Conservation (phyloP, 2,888 invertebrate genomes). For the Adelognathus sp. region DNA sequence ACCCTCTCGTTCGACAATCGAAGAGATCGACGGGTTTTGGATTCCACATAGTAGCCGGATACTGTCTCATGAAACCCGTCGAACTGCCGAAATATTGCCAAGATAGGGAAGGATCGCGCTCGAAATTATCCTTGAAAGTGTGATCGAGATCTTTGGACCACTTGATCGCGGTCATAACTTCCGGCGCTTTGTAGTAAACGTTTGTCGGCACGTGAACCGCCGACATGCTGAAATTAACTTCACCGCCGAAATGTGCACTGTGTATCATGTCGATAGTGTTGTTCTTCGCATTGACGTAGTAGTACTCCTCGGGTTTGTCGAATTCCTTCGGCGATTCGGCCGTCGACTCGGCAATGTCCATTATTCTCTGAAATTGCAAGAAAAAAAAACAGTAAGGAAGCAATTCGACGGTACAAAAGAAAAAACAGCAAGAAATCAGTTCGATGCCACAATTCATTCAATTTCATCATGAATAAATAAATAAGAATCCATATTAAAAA, state of each 20-base stretch:
- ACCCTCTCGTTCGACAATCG: constrained; percentile 96
- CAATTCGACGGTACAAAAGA: no score
- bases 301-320: constrained; percentile 70
- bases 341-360: constrained; percentile 93
- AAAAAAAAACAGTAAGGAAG: constrained; percentile 16
- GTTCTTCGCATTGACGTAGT: constrained; percentile 77
- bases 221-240: constrained; percentile 88
- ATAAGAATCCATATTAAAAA: neutral
- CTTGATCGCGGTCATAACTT: constrained; percentile 94
- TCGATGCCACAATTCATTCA: no score
- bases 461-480: no score
- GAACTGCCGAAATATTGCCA: constrained; percentile 99
- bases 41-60: constrained; percentile 94
- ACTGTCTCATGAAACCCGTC: constrained; percentile 98
- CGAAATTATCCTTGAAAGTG: constrained; percentile 93
- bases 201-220: constrained; percentile 98
- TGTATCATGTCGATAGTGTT: constrained; percentile 85
- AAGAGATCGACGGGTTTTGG: constrained; percentile 94
- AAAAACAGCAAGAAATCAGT: no score
- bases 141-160: constrained; percentile 97
- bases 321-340: constrained; percentile 84
- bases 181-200: constrained; percentile 94
- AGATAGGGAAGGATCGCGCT: constrained; percentile 86
- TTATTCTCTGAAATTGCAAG: constrained; percentile 86
- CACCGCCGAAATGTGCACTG: constrained; percentile 89